Conservation (phyloP, 1,140 invertebrate genomes). For the Drosophila obscura region DNA sequence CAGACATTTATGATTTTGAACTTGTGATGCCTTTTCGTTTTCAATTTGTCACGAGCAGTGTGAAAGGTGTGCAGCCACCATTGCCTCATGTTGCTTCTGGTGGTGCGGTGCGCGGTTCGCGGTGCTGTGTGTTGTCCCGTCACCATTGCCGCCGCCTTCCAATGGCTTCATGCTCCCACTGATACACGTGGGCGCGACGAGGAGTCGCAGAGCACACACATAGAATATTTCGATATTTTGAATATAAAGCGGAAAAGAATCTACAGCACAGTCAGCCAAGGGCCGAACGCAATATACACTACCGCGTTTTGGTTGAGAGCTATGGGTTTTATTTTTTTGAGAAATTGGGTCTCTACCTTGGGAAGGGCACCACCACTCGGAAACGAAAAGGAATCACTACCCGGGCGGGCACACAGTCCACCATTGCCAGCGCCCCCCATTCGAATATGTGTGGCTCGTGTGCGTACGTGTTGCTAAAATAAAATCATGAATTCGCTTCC, state of each 20-base stretch:
- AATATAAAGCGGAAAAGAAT: slow-evolving; percentile 10
- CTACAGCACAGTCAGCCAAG: too few species aligned
- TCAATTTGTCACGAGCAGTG: slow-evolving; percentile 59
- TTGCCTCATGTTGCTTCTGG: neutral
- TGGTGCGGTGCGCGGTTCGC: too few species aligned
- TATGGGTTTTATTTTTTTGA: too few species aligned
- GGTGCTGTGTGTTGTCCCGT: neutral
- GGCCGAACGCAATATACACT: too few species aligned
- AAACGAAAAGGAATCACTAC: slow-evolving; percentile 16
- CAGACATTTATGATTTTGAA: slow-evolving; percentile 58
- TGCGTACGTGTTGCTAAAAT: slow-evolving; percentile 28
- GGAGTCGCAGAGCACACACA: neutral
- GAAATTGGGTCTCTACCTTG: too few species aligned
- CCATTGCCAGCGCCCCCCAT: neutral
- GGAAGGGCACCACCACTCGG: neutral
- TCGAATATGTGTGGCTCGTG: neutral
- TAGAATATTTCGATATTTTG: slow-evolving; percentile 21
- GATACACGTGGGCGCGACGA: neutral
- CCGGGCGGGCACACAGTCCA: slow-evolving; percentile 1
- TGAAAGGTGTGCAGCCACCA: slow-evolving; percentile 41
- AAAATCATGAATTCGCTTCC: slow-evolving; percentile 32
- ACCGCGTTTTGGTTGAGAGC: too few species aligned
- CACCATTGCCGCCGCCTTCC: neutral
- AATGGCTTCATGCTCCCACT: slow-evolving; percentile 6
- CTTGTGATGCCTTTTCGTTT: slow-evolving; percentile 63